Evolutionary conservation across 2,797 vertebrate species (phyloP).

Genomic region (Valencia hispanica): DNA sequence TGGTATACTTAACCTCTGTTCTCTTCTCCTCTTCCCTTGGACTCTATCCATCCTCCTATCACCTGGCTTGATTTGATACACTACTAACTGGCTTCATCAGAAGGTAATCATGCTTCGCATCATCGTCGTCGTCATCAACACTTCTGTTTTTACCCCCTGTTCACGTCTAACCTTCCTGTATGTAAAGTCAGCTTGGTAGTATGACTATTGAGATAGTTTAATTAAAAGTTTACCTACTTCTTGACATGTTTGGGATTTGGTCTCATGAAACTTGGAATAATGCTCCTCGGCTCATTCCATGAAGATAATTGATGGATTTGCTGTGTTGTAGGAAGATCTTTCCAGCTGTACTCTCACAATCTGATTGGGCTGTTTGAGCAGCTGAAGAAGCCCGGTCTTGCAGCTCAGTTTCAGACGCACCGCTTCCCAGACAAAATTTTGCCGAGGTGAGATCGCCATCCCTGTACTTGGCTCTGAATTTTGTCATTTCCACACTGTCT

Average conservation of each 20-base stretch:
- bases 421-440: slow-evolving; percentile 94
- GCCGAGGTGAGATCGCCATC: slow-evolving; percentile 67
- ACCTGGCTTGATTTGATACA: slow-evolving; percentile 79
- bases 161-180: slow-evolving; percentile 66
- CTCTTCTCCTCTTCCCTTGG: slow-evolving; percentile 74
- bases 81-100: slow-evolving; percentile 85
- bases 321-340: slow-evolving; percentile 86
- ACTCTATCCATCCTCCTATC: slow-evolving; percentile 80
- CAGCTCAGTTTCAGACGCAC: slow-evolving; percentile 95
- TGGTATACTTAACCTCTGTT: slow-evolving; percentile 68
- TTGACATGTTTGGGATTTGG: neutral
- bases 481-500: neutral
- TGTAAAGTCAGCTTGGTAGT: slow-evolving; percentile 24
- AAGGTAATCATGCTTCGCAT: slow-evolving; percentile 89
- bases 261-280: neutral
- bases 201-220: neutral
- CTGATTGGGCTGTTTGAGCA: slow-evolving; percentile 97
- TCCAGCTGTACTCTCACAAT: slow-evolving; percentile 98
- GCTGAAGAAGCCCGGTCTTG: slow-evolving; percentile 95
- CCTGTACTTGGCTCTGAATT: neutral
- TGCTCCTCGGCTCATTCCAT: neutral
- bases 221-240: neutral
- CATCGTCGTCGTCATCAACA: slow-evolving; percentile 55
- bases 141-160: slow-evolving; percentile 56
- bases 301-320: slow-evolving; percentile 1